These are phyloP conservation scores for Pygocentrus nattereri DNA, from an alignment of 2,797 vertebrate genomes.

Conservation along the genomic window DNA sequence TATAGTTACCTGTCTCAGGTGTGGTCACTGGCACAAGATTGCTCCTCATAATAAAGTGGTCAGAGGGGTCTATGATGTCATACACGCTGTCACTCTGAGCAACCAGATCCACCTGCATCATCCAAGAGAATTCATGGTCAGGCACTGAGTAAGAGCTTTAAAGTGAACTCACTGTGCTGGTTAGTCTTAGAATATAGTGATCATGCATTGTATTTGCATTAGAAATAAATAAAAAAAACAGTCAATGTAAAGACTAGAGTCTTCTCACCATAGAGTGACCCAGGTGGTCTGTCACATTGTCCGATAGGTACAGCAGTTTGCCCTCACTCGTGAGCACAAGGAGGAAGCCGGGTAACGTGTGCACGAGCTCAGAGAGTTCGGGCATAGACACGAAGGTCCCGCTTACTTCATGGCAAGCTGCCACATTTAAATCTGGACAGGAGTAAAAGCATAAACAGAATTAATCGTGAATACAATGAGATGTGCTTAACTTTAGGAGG, in stretches of 20 bases:
- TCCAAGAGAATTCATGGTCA: background rate
- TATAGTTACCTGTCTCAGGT: constrained; percentile 72
- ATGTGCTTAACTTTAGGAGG: background rate
- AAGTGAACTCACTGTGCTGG: background rate
- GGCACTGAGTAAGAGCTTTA: background rate
- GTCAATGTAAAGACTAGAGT: no score
- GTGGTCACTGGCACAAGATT: constrained; percentile 74
- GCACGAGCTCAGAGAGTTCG: constrained; percentile 80
- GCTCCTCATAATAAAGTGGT: constrained; percentile 81
- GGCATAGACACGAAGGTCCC: constrained; percentile 72
- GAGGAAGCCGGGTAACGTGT: constrained; percentile 80
- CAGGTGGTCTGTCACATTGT: constrained; percentile 84
- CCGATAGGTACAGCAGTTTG: constrained; percentile 84
- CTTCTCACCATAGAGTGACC: constrained; percentile 83
- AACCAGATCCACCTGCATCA: constrained; percentile 80
- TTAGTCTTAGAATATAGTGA: no score
- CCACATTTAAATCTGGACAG: constrained; percentile 57
- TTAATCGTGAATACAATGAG: background rate
- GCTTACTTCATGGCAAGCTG: constrained; percentile 63
- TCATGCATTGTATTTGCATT: no score
- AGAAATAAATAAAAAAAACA: background rate
- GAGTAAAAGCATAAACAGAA: background rate
- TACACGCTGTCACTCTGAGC: constrained; percentile 84
- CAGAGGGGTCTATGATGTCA: constrained; percentile 81
- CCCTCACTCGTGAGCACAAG: constrained; percentile 81